Evolutionary conservation across 2,888 invertebrate genomes (phyloP).

Genomic region (Halictus ligatus): DNA sequence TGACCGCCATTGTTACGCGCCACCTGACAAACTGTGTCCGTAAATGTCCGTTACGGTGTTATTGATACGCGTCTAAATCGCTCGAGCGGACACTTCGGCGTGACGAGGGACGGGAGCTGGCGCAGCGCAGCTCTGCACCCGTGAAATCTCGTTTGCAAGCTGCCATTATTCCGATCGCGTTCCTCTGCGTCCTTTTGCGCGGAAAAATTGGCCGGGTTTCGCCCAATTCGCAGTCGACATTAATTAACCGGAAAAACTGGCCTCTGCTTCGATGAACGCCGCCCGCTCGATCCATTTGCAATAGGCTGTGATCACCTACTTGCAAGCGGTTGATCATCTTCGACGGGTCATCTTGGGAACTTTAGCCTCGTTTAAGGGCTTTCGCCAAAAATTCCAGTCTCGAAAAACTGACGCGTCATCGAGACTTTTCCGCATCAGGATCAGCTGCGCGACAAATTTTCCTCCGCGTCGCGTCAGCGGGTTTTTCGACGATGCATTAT

Average conservation of each 20-base stretch:
- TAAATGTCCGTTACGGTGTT: constrained; percentile 56
- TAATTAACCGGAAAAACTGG: constrained; percentile 1
- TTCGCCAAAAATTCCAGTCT: not conserved
- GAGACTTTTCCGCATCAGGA: not conserved
- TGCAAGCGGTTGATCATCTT: not conserved
- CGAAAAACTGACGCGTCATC: not conserved
- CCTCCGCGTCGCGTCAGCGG: not conserved
- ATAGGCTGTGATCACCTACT: not conserved
- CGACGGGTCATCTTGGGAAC: not conserved
- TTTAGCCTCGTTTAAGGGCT: not conserved
- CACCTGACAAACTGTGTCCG: constrained; percentile 62
- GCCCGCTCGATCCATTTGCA: not conserved
- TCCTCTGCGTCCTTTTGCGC: not conserved
- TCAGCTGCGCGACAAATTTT: not conserved
- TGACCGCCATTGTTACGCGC: constrained; percentile 70
- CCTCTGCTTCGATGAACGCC: not conserved
- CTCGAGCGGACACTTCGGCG: constrained; percentile 38
- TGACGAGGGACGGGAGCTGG: constrained; percentile 8
- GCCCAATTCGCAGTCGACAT: not conserved
- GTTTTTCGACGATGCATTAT: constrained; percentile 58
- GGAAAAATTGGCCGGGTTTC: constrained; percentile 3
- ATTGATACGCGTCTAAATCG: constrained; percentile 60
- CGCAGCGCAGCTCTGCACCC: constrained; percentile 20
- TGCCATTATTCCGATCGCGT: constrained; percentile 19
- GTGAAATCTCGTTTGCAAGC: constrained; percentile 34